Percentiles rank a stretch among this genome's conserved stretches.
phyloP scores from a whole-genome alignment of 2,113 vertebrate genomes.

The Coturnix japonica region DNA sequence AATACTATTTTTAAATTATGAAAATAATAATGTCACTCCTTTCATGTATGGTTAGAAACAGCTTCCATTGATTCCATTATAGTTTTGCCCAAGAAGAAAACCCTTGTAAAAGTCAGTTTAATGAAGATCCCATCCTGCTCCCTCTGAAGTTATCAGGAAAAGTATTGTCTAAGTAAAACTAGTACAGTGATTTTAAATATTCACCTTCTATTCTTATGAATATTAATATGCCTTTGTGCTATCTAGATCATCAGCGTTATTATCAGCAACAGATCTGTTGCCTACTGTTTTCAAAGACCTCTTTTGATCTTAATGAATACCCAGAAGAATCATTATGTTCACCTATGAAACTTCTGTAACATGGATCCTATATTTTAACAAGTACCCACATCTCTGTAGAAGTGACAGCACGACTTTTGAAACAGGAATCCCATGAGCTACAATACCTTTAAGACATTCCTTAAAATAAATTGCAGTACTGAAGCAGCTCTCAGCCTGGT shows the following conservation, averaged over 20 bases:
- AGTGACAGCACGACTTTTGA: not conserved
- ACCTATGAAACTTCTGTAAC: not conserved
- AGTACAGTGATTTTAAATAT: not conserved
- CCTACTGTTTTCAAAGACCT: not conserved
- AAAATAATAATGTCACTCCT: not conserved
- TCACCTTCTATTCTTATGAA: not conserved
- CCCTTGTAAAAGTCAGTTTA: not conserved
- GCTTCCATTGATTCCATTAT: not conserved
- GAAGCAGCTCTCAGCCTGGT: not conserved
- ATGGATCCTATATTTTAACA: not conserved
- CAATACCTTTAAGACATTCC: not conserved
- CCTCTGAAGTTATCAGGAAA: not conserved
- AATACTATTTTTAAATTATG: too few species aligned
- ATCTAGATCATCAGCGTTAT: not conserved
- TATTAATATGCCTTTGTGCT: not conserved
- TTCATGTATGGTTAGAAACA: not conserved
- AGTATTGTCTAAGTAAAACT: not conserved
- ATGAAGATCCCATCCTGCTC: not conserved
- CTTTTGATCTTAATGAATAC: not conserved
- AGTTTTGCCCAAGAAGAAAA: not conserved
- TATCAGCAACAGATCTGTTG: not conserved
- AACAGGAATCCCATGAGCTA: not conserved
- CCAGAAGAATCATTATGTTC: not conserved
- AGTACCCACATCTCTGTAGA: not conserved
- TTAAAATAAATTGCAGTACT: not conserved